Evolutionary conservation across 1,140 invertebrate species (phyloP), one percentile per base, ranked within the genome.

Genomic region (Macrobrachium rosenbergii): DNA sequence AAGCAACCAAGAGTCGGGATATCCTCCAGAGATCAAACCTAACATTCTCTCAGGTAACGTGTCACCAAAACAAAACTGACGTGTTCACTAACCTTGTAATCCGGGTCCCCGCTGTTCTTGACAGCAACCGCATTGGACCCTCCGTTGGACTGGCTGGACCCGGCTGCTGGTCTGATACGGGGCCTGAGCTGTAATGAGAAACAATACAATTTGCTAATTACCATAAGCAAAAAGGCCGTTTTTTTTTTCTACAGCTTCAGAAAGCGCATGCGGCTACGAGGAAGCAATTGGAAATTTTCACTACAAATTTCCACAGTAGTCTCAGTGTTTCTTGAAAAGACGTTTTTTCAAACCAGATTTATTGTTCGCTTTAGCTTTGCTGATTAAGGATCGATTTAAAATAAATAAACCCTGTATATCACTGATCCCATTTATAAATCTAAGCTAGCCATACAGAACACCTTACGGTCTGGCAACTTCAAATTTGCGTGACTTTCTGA

Each of bases 111-210:
- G 5, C 45, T 17, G 19, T 60, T 21, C 11, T 19, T 45, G 3
- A 43, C 19, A 45, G 2, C 21, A 6, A 60, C 62, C 52, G 14
- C 64, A 11, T 69, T 73, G 37, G 10, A 58, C 5, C 21, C 16
- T 8, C 14, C 37, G 37, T 8, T 60, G 59, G 45, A 23, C 8
- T 82, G 17, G 37, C 17, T 72, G 7, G 12, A 5, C 19, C 45
- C 21, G n/a, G 67, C 64, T 58, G 67, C 45, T 7, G 45, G 64
- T 23, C 37, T 58, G 81, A 82, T 28, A 45, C 81, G 81, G 19
- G 81, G 81, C 5, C 81, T 45, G 0, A 82, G 12, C 81, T 82
- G 81, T 19, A 21, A 58, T 19, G 19, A 58, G 12, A 43, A 19
- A 19, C 14, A 19, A 19, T 19, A 52, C 11, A 52, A 16, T 23